Evolutionary conservation across 2,888 invertebrate genomes (phyloP), one percentile per base, ranked within the genome.

Genomic region (Stratiomys singularior): DNA sequence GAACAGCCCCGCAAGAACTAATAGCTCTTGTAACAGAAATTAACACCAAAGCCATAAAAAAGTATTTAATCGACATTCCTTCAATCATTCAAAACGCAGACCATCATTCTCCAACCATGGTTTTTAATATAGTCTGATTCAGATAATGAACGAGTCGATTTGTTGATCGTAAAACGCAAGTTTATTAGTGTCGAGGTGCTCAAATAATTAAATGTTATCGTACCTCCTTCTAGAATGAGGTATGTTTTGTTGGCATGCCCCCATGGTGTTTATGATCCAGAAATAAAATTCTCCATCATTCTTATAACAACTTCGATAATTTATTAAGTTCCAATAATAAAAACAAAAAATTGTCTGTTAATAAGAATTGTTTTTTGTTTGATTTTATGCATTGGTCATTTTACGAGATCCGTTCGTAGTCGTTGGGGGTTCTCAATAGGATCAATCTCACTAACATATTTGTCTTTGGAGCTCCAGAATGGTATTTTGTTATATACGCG

Each of bases 281-380:
- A 74, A 74, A 74, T 74, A 74, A 74, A 74, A 74, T 60, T 60
- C 74, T 60, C 74, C 58, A 74, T 74, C 37, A 74, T 74, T 74
- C 23, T 27, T 60, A 52, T 60, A 74, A 74, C 74, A 74, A 58
- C 74, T 74, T 37, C 23, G 74, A 74, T 74, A 74, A 74, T 74
- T 74, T 74, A 60, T 74, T 30, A 74, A 74, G 37, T 60, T 37
- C 74, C 21, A 74, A 58, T 37, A 58, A 37, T 74, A 74, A 74
- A 56, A 74, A 72, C n/a, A n/a, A 37, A 37, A 37, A 9, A 5
- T 56, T 27, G 4, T 27, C 18, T 15, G 71, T 72, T 52, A 56
- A 72, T 72, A 52, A 25, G 13, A 71, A 47, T 67, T 44, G 9
- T 71, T 52, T 47, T 71, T 47, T 47, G 5, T 37, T 37, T 37